A percentile compares a stretch with the other conserved stretches of the same genome.
phyloP scores from a whole-genome alignment of 2,888 invertebrate species.

The Zootermopsis nevadensis region DNA sequence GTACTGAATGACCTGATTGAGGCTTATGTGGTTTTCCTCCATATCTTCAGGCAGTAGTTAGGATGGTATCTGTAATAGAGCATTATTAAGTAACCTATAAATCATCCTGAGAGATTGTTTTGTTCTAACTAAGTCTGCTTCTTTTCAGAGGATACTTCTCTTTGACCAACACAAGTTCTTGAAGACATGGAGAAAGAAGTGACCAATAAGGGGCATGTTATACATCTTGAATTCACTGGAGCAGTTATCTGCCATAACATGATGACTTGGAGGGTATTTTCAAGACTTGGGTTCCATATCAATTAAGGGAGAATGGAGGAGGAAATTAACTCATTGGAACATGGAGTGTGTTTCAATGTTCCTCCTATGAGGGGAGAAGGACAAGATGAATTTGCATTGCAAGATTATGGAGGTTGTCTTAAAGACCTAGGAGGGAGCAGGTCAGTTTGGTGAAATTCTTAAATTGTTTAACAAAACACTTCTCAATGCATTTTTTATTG shows the following conservation, averaged over 20 bases:
- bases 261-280: background rate
- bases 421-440: conserved; percentile 17
- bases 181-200: background rate
- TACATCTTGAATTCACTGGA: background rate
- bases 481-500: no score
- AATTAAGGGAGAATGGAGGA: background rate
- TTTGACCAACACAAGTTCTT: background rate
- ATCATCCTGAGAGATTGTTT: no score
- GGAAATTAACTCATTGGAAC: background rate
- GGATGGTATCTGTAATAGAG: no score
- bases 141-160: background rate
- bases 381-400: conserved; percentile 5
- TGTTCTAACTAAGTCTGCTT: background rate
- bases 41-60: no score
- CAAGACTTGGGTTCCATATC: background rate
- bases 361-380: background rate
- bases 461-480: no score
- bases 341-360: conserved; percentile 17
- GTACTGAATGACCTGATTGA: no score
- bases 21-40: no score
- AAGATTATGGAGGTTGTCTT: conserved; percentile 14
- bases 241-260: background rate
- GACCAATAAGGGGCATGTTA: background rate
- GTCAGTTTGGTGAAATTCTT: background rate
- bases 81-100: no score